Evolutionary conservation across 2,888 invertebrate genomes (phyloP).

Genomic region (Hypomecis punctinalis): DNA sequence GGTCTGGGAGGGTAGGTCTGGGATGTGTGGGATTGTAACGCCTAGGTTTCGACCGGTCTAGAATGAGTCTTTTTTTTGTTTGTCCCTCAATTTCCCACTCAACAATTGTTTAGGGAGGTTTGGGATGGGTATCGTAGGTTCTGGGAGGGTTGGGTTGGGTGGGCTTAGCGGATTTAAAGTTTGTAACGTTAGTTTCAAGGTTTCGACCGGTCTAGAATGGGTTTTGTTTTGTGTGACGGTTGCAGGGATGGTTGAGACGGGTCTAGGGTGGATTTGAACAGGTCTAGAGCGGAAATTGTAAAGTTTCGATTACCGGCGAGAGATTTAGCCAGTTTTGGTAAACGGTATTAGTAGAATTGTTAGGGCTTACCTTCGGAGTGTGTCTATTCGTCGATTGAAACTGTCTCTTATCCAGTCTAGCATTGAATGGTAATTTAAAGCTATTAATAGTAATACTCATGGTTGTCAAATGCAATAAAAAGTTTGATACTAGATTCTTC

Average conservation of each 20-base stretch:
- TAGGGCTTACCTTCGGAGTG: background rate
- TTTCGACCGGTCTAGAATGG: background rate
- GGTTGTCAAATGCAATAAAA: slow-evolving; percentile 9
- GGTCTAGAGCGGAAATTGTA: background rate
- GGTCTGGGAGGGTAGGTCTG: background rate
- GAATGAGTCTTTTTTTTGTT: no score
- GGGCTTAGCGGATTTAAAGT: background rate
- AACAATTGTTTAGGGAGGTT: no score
- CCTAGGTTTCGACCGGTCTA: background rate
- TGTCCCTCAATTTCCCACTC: no score
- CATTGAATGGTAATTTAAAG: background rate
- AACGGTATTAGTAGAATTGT: slow-evolving; percentile 13
- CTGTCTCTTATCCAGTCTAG: slow-evolving; percentile 1
- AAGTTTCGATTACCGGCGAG: background rate
- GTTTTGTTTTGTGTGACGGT: no score
- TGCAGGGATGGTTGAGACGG: background rate
- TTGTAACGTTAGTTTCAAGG: no score
- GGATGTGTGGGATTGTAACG: background rate
- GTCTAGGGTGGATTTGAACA: background rate
- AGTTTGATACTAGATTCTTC: background rate
- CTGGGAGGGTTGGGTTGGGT: background rate
- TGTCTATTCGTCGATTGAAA: slow-evolving; percentile 13
- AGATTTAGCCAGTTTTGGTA: slow-evolving; percentile 17
- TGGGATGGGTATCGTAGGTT: slow-evolving; percentile 11
- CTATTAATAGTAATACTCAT: background rate